These are phyloP conservation scores for Oconnorella tubifera DNA, from an alignment of 2,888 invertebrate genomes.

Conservation along the genomic window DNA sequence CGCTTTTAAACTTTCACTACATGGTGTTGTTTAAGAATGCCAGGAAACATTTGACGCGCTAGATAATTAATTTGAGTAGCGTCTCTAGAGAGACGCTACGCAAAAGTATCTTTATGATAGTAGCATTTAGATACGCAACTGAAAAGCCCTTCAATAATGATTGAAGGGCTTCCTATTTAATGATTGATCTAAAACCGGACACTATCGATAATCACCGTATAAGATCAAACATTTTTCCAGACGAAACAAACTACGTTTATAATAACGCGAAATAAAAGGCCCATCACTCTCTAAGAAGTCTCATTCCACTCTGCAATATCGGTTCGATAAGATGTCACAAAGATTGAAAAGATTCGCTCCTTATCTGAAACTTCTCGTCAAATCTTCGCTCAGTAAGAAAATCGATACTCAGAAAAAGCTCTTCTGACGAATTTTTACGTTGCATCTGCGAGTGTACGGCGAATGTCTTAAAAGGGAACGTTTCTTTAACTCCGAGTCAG, in stretches of 20 bases:
- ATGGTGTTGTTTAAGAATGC: background rate
- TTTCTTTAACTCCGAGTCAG: background rate
- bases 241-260: background rate
- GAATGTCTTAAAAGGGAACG: background rate
- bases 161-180: too few relatives aligned
- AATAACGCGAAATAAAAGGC: background rate
- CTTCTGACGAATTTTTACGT: background rate
- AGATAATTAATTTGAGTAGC: too few relatives aligned
- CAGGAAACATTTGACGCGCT: too few relatives aligned
- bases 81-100: too few relatives aligned
- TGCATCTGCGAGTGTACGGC: background rate
- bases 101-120: background rate
- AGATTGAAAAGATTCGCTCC: background rate
- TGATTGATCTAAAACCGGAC: background rate
- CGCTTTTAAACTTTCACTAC: background rate
- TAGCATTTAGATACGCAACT: background rate
- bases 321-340: background rate
- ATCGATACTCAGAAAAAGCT: background rate
- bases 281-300: background rate
- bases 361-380: background rate
- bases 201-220: background rate
- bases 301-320: background rate
- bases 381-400: background rate
- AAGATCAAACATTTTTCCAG: background rate
- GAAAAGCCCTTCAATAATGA: background rate